Conservation (phyloP, 1,140 invertebrate genomes). For the Tigriopus japonicus region DNA sequence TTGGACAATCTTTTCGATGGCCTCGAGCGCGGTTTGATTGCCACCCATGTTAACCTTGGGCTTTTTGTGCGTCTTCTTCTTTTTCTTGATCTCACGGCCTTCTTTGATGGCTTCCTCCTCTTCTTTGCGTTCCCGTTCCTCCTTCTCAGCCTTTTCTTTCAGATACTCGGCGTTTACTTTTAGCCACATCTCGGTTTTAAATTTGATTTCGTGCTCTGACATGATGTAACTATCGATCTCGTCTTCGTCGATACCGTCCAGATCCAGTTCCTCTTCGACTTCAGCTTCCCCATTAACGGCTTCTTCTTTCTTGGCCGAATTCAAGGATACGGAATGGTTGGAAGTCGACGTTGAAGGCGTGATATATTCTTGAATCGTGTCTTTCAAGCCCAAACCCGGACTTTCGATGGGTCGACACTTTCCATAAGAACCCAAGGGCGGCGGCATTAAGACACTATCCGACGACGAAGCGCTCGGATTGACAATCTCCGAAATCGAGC, state of each 20-base stretch:
- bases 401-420: neutral
- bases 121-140: conserved; percentile 55
- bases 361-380: conserved; percentile 13
- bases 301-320: conserved; percentile 10
- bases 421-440: conserved; percentile 14
- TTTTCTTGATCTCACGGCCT: conserved; percentile 35
- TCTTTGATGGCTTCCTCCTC: conserved; percentile 25
- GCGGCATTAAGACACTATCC: conserved; percentile 21
- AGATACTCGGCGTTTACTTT: conserved; percentile 20
- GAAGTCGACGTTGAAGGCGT: too few relatives aligned
- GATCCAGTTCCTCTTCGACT: conserved; percentile 43
- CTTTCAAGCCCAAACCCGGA: conserved; percentile 3
- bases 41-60: conserved; percentile 33
- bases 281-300: conserved; percentile 16
- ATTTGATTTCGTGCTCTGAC: conserved; percentile 49
- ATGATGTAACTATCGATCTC: conserved; percentile 76
- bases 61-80: conserved; percentile 36
- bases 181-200: conserved; percentile 59
- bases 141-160: conserved; percentile 31
- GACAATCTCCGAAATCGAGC: conserved; percentile 18
- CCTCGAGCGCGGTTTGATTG: conserved; percentile 57
- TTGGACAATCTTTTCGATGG: conserved; percentile 81
- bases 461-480: conserved; percentile 4
- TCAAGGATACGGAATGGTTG: too few relatives aligned
- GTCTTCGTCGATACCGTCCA: conserved; percentile 62